A percentile compares a stretch with the other conserved stretches of the same genome.
Conservation (phyloP, 2,797 vertebrate genomes). For the Pipistrellus pygmaeus region DNA sequence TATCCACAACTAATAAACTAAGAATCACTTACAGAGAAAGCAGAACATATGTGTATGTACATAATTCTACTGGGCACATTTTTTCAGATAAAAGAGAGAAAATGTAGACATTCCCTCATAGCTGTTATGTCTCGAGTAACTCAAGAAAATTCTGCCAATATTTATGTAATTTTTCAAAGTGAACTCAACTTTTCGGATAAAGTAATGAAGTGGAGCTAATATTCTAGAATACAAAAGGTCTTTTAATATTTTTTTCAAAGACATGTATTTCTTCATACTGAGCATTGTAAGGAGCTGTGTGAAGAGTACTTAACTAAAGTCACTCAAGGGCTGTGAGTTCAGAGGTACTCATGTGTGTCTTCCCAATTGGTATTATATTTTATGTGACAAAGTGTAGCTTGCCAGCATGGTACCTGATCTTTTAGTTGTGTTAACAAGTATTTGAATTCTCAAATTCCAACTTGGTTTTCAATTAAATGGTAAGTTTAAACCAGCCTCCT, state of each 20-base stretch:
- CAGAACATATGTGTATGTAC: neutral
- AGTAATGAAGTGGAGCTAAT: neutral
- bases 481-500: neutral
- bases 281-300: neutral
- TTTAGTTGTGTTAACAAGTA: neutral
- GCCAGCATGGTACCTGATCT: neutral
- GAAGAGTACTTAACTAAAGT: neutral
- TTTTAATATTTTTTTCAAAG: neutral
- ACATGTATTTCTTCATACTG: neutral
- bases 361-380: neutral
- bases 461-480: neutral
- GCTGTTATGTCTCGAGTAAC: neutral
- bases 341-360: neutral
- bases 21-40: neutral
- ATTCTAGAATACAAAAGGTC: neutral
- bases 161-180: neutral
- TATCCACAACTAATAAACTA: neutral
- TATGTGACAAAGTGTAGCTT: neutral
- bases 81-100: slow-evolving; percentile 15
- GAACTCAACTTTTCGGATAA: neutral
- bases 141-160: neutral
- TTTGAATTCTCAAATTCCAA: neutral
- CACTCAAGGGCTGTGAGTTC: neutral
- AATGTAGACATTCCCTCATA: neutral
- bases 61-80: neutral